Evolutionary conservation across 2,888 invertebrate species (phyloP).

Genomic region (Melieria omissa): DNA sequence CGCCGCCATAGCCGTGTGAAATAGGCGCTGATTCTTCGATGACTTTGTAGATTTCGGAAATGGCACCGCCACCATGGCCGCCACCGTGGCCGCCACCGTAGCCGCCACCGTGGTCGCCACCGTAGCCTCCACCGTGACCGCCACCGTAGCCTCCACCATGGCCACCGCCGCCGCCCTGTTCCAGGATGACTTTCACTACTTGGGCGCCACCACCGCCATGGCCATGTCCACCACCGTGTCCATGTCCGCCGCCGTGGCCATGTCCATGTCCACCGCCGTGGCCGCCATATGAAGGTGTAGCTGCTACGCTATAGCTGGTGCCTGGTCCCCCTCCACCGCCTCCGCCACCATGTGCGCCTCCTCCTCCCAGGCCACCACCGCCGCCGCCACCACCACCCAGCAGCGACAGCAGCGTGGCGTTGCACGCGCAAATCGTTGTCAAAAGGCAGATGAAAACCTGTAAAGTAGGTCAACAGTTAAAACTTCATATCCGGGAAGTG

Average conservation of each 20-base stretch:
- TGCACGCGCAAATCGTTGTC: conserved; percentile 50
- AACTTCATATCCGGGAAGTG: conserved; percentile 3
- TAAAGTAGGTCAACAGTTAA: neutral
- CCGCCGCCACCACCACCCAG: conserved; percentile 45
- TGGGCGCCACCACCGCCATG: conserved; percentile 6
- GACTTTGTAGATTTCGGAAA: conserved; percentile 47
- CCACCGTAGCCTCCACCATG: conserved; percentile 27
- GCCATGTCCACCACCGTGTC: conserved; percentile 22
- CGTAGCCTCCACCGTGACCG: conserved; percentile 16
- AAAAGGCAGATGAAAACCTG: conserved; percentile 57
- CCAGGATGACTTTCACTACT: conserved; percentile 34
- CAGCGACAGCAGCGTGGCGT: conserved; percentile 54
- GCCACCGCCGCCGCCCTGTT: conserved; percentile 19
- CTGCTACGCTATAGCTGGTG: conserved; percentile 10
- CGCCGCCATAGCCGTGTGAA: conserved; percentile 19
- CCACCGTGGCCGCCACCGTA: conserved; percentile 21
- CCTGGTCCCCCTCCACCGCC: neutral
- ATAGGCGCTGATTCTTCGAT: conserved; percentile 46
- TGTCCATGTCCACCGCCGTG: conserved; percentile 14
- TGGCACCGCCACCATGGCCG: conserved; percentile 15
- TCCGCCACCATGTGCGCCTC: conserved; percentile 3
- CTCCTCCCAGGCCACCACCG: conserved; percentile 23
- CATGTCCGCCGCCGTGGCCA: conserved; percentile 12
- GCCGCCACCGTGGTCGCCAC: conserved; percentile 29
- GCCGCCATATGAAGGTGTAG: conserved; percentile 35